Percentiles rank a stretch among this genome's conserved stretches.
These are phyloP conservation scores for Neotoma lepida DNA, from an alignment of 2,113 vertebrate genomes.

Conservation along the genomic window DNA sequence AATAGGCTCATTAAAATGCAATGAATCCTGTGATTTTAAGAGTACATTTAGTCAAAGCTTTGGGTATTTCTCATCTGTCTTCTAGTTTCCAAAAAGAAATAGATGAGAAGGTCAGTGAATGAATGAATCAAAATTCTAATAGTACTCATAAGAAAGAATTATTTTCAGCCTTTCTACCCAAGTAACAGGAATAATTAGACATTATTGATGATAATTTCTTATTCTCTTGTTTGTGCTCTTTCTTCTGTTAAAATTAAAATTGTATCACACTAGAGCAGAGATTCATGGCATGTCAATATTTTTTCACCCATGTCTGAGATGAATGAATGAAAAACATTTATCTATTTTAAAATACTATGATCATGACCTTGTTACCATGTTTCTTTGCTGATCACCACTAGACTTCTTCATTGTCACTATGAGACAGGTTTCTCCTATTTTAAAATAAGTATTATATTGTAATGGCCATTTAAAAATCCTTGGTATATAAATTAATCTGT, in stretches of 20 bases:
- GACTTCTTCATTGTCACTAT: neutral
- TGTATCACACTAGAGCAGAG: neutral
- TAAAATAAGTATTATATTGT: neutral
- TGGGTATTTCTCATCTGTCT: neutral
- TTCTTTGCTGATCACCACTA: neutral
- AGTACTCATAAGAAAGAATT: neutral
- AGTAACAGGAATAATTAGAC: neutral
- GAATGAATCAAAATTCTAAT: constrained; percentile 4
- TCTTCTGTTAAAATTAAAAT: constrained; percentile 28
- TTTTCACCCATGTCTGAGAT: neutral
- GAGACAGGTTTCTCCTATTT: neutral
- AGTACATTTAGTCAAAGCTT: neutral
- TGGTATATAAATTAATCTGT: constrained; percentile 21
- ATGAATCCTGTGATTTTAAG: neutral
- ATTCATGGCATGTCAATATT: neutral
- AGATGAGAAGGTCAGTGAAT: neutral
- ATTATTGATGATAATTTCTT: neutral
- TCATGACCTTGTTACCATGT: neutral
- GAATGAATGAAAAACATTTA: neutral
- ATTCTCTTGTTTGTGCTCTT: neutral
- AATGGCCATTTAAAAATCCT: constrained; percentile 4
- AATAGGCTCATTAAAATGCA: neutral
- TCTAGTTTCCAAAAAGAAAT: neutral
- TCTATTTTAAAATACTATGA: neutral
- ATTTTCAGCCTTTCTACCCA: constrained; percentile 8